Evolutionary conservation across 2,113 vertebrate genomes (phyloP).

Genomic region (Festucalex cinctus): DNA sequence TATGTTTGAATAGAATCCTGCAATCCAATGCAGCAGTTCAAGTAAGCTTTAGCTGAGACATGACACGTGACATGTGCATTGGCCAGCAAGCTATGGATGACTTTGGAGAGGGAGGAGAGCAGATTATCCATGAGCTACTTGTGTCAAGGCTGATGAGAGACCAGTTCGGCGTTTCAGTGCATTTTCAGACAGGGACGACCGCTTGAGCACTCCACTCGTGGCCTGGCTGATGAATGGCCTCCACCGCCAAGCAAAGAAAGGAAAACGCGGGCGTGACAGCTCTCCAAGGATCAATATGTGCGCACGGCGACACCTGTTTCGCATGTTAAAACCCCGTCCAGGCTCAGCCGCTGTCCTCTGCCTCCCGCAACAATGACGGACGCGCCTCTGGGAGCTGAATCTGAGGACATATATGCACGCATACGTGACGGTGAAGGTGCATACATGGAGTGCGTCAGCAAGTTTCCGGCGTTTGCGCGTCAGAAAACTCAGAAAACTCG

Average conservation of each 20-base stretch:
- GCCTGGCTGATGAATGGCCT: constrained; percentile 72
- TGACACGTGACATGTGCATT: constrained; percentile 47
- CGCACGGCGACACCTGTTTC: constrained; percentile 63
- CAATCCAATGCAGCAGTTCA: constrained; percentile 30
- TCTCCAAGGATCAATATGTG: constrained; percentile 72
- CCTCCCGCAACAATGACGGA: constrained; percentile 57
- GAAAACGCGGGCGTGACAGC: constrained; percentile 60
- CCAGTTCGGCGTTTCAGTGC: constrained; percentile 28
- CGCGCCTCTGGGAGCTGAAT: constrained; percentile 52
- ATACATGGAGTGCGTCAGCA: constrained; percentile 65
- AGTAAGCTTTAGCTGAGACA: constrained; percentile 26
- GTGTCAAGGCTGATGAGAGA: constrained; percentile 56
- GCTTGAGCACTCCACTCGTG: constrained; percentile 72
- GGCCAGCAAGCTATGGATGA: constrained; percentile 27
- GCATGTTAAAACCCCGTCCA: constrained; percentile 69
- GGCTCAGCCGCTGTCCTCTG: constrained; percentile 30
- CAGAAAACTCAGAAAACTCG: constrained; percentile 68
- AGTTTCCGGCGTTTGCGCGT: constrained; percentile 62
- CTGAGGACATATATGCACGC: constrained; percentile 35
- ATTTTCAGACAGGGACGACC: constrained; percentile 63
- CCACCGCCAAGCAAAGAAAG: constrained; percentile 63
- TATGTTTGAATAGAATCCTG: constrained; percentile 15
- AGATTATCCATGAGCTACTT: constrained; percentile 39
- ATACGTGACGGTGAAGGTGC: constrained; percentile 30
- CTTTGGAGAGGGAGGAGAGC: constrained; percentile 39